Conservation (phyloP, 2,888 invertebrate species). For the Hydropsyche betteni region DNA sequence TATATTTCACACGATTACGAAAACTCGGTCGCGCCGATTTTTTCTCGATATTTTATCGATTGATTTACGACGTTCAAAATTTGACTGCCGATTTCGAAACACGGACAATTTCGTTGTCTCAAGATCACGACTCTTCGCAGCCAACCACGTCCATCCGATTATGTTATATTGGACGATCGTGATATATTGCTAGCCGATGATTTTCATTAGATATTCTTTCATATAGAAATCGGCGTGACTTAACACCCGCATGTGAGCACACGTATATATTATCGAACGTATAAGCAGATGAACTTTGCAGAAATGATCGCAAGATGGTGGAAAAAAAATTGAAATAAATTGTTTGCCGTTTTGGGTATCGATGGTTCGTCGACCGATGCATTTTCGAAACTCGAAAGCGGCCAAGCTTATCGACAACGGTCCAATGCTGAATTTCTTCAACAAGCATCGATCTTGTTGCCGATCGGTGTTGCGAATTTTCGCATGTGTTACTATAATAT, state of each 20-base stretch:
- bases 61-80: constrained; percentile 18
- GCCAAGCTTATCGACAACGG: not conserved
- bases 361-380: not conserved
- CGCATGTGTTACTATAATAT: too few species aligned
- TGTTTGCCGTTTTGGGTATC: constrained; percentile 1
- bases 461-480: too few species aligned
- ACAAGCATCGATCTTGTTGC: constrained; percentile 26
- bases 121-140: constrained; percentile 11
- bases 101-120: constrained; percentile 9
- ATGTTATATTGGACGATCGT: not conserved
- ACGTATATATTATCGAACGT: too few species aligned
- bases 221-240: too few species aligned
- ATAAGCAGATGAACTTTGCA: not conserved
- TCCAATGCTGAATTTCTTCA: constrained; percentile 5
- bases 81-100: constrained; percentile 19
- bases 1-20: constrained; percentile 2
- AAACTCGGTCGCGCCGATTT: constrained; percentile 15
- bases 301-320: not conserved
- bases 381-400: constrained; percentile 9
- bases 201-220: not conserved
- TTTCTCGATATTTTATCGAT: constrained; percentile 9
- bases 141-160: not conserved
- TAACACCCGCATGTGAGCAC: too few species aligned
- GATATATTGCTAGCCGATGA: not conserved
- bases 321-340: not conserved